A percentile compares a stretch with the other conserved stretches of the same genome.
Evolutionary conservation across 2,797 vertebrate genomes (phyloP).

Genomic region (Characodon lateralis): DNA sequence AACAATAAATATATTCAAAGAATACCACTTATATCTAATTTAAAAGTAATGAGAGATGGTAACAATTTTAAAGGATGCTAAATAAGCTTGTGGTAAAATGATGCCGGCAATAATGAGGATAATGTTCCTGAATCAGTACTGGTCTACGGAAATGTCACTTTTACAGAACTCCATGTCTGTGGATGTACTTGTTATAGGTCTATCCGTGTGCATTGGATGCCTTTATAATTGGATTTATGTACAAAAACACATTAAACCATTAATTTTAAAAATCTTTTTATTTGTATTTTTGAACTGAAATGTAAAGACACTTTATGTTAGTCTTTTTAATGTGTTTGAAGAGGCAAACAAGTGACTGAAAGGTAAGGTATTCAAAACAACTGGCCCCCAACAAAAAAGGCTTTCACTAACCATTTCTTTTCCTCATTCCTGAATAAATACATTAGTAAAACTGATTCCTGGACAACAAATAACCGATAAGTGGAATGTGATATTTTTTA

Average conservation of each 20-base stretch:
- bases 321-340: neutral
- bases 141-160: conserved; percentile 19
- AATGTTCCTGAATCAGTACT: conserved; percentile 16
- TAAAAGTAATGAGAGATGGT: conserved; percentile 28
- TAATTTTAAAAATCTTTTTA: neutral
- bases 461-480: neutral
- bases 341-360: neutral
- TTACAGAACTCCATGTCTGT: conserved; percentile 1
- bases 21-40: conserved; percentile 31
- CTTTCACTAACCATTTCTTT: neutral
- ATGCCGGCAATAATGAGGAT: conserved; percentile 26
- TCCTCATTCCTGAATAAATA: neutral
- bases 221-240: neutral
- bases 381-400: neutral
- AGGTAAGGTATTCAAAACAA: neutral
- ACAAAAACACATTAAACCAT: neutral
- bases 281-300: neutral
- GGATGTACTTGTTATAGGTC: neutral
- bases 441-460: too few relatives aligned
- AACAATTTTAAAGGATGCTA: conserved; percentile 11
- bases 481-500: neutral
- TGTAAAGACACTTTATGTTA: neutral
- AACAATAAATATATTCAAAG: conserved; percentile 35
- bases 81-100: conserved; percentile 21
- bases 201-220: neutral